Base-by-base conservation (phyloP, 2,113 vertebrate genomes). In the Eonycteris spelaea region DNA sequence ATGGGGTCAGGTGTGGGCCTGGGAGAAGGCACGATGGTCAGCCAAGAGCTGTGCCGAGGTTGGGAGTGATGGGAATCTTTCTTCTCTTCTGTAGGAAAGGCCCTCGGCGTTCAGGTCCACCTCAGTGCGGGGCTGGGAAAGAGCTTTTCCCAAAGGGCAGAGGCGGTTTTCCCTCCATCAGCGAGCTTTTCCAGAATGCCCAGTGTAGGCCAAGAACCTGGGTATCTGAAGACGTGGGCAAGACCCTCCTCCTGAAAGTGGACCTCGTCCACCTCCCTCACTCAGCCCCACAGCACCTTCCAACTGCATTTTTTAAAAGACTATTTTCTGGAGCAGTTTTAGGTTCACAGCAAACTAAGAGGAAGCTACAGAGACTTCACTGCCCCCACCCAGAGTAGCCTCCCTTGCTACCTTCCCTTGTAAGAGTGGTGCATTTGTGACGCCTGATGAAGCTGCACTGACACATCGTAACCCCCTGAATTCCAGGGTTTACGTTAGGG, bases 361-460 rank as follows among this genome's bases (percentile, higher is more conserved):
- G 14, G 65, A 21, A 48, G 59, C 24, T 13, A n/a, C 5, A 30
- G 18, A 55, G 51, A 38, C 21, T 61, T 45, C 53, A 55, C 45
- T 57, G 5, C 53, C 33, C 22, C 33, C 24, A 33, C n/a, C 61
- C 35, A 11, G 1, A 1, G 6, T 4, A 10, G 38, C 59, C 38
- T 63, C 7, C 18, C 16, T 24, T 2, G 24, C 11, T 35, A 14
- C 21, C 21, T 19, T 13, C 67, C 33, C 22, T 12, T 22, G 5
- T 40, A 18, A 45, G 70, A 45, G 14, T 11, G 86, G 30, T 14
- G 11, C 18, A 2, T 43, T 24, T 45, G 70, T 63, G 7, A 35
- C 21, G 3, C 10, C 5, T 4, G 16, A n/a, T 38, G 53, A 35
- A 35, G 22, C 30, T 45, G 4, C n/a, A 10, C 0, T 0, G 33